Base-by-base conservation (phyloP, 2,888 invertebrate genomes). In the Sisyra terminalis region DNA sequence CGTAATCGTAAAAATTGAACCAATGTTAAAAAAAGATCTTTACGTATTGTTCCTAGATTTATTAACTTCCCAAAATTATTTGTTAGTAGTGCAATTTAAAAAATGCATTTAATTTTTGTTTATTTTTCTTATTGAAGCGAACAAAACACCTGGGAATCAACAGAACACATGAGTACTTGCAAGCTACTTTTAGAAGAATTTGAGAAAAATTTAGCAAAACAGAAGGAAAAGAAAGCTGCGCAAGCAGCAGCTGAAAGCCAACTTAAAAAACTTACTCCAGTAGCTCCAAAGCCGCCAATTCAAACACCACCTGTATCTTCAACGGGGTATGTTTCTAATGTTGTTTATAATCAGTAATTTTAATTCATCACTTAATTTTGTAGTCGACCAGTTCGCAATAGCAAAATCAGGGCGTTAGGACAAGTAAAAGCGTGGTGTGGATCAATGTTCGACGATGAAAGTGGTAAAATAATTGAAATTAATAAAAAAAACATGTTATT, bases 371-470 rank as follows among this genome's bases (percentile, higher is more conserved):
- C 42, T 38, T 9, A 38, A 2, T 31, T 45, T 34, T 37, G 24
- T 47, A 78, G 78, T 3, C 72, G 82, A 17, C 77, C 82, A 3
- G 76, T 76, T 55, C 68, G 82, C 14, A 76, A 75, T n/a, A 84
- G 85, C 52, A 87, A 86, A 58, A 78, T 77, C 39, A 82, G 81
- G 50, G 85, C 85, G 0, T 64, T 85, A 57, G 81, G 82, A 58
- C 83, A 85, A 57, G 84, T 86, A 43, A 86, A 86, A 55, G 79
- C 79, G 46, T 87, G 86, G 87, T 83, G 82, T 50, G 82, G 82
- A 10, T 77, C 70, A 1, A 72, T 70, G 56, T 67, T 67, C 35
- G 67, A 71, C 5, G 69, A 69, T 14, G 71, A 70, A 30, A 38
- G 15, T 15, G 38, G 37, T 43, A 30, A 32, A 32, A 3, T 13